phyloP scores from a whole-genome alignment of 1,140 invertebrate genomes.

The Drosophila sulfurigaster region DNA sequence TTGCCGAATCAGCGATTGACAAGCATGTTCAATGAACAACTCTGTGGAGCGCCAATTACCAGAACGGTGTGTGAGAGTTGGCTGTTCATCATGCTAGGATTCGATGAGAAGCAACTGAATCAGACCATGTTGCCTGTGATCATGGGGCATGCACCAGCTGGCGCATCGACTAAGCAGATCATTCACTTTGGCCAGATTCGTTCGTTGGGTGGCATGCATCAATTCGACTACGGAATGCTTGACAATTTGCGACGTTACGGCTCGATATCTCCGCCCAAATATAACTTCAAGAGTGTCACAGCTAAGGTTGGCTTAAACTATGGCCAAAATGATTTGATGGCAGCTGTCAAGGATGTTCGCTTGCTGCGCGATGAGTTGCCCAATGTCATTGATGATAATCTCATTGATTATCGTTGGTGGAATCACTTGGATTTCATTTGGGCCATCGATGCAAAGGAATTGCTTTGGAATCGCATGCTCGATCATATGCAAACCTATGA shows the following conservation, averaged over 20 bases:
- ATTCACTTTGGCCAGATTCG: background rate
- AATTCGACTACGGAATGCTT: slow-evolving; percentile 3
- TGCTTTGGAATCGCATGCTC: background rate
- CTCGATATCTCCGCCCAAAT: background rate
- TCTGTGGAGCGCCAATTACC: background rate
- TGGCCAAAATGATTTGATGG: slow-evolving; percentile 16
- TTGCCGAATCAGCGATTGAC: background rate
- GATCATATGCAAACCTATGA: background rate
- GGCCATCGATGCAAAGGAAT: slow-evolving; percentile 55
- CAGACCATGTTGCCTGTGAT: slow-evolving; percentile 10
- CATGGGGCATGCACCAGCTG: slow-evolving; percentile 2
- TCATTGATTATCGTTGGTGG: slow-evolving; percentile 84
- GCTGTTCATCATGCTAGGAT: slow-evolving; percentile 4
- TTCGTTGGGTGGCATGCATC: background rate
- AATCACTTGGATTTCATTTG: slow-evolving; percentile 87
- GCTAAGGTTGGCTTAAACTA: slow-evolving; percentile 10
- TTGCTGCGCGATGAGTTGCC: background rate
- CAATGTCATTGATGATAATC: slow-evolving; percentile 59
- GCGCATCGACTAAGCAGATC: background rate
- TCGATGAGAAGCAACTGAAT: slow-evolving; percentile 7
- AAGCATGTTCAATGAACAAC: background rate
- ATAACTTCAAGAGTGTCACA: background rate
- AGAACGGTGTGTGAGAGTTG: background rate
- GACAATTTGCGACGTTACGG: background rate
- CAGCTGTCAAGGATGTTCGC: background rate